These are phyloP conservation scores for Andrena cerasifolii DNA, from an alignment of 1,140 invertebrate species.

Conservation along the genomic window DNA sequence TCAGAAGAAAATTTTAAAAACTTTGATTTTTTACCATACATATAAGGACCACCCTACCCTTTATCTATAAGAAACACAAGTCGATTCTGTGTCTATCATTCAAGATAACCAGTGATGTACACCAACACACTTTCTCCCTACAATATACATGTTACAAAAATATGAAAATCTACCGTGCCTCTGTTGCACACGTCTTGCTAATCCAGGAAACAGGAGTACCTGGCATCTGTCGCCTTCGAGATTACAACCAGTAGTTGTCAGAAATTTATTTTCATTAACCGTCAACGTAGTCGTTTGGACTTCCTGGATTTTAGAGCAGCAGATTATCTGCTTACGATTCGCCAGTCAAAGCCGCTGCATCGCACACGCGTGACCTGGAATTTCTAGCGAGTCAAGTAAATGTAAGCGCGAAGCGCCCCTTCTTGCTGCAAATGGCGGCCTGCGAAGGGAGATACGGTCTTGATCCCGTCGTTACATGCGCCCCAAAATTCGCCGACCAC, in stretches of 20 bases:
- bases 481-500: conserved; percentile 46
- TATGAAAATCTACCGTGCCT: not conserved
- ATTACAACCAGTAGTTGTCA: not conserved
- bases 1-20: no score
- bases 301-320: not conserved
- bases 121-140: no score
- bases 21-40: no score
- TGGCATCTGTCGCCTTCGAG: not conserved
- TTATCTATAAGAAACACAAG: no score
- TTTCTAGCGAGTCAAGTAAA: conserved; percentile 28
- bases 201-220: no score
- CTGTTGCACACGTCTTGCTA: no score
- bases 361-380: conserved; percentile 33
- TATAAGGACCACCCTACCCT: no score
- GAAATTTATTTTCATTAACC: conserved; percentile 33
- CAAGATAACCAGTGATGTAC: no score
- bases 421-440: conserved; percentile 27
- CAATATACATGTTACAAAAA: no score
- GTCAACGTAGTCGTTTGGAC: not conserved
- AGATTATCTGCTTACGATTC: conserved; percentile 36
- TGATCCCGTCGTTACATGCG: conserved; percentile 42
- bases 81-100: no score
- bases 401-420: conserved; percentile 29
- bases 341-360: conserved; percentile 12
- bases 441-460: conserved; percentile 37